Conservation (phyloP, 2,888 invertebrate species). For the Tetranychus truncatus region DNA sequence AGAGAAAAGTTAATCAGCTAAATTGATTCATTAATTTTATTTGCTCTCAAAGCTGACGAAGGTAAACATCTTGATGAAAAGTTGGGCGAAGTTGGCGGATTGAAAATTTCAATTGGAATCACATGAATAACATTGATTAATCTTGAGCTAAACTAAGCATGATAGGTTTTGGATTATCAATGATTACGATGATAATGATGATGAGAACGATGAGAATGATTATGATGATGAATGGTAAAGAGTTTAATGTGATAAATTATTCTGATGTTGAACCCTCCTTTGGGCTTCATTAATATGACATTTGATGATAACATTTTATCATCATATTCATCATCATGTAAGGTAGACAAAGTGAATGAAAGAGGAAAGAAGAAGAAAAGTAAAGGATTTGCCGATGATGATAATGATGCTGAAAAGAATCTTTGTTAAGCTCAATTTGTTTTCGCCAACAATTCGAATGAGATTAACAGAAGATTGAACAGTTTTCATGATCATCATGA, state of each 20-base stretch:
- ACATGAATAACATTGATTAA: no score
- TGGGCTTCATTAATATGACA: neutral
- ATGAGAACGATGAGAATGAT: neutral
- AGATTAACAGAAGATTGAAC: neutral
- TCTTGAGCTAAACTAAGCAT: no score
- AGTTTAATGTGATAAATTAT: neutral
- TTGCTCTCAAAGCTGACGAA: no score
- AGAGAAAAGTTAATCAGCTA: no score
- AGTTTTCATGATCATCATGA: neutral
- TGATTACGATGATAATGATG: neutral
- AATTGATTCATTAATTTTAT: no score
- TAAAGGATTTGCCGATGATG: no score
- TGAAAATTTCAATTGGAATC: no score
- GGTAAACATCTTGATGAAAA: no score
- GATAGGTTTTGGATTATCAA: no score
- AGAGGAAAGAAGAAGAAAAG: neutral
- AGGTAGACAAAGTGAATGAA: neutral
- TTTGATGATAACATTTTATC: neutral
- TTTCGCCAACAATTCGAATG: neutral
- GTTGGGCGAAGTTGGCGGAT: no score
- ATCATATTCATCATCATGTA: neutral
- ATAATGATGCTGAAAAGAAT: neutral
- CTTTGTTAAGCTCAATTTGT: neutral
- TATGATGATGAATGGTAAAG: neutral
- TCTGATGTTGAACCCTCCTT: neutral